Evolutionary conservation across 2,888 invertebrate species (phyloP).

Genomic region (Sialis lutaria): DNA sequence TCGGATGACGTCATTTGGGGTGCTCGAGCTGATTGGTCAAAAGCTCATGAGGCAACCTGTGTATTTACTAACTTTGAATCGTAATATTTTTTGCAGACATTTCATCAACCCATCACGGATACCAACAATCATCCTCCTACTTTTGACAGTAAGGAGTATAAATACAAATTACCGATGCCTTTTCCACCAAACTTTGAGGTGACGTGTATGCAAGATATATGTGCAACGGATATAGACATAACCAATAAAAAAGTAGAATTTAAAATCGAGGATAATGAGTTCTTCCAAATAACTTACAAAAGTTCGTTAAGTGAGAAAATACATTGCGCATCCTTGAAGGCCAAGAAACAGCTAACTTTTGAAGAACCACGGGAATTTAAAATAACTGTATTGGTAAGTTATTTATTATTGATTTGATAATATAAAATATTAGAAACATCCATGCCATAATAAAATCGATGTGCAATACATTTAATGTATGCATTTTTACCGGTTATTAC

Average conservation of each 20-base stretch:
- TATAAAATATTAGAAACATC: too few species aligned
- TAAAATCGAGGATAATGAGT: conserved; percentile 11
- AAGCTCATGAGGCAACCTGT: too few species aligned
- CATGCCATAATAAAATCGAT: too few species aligned
- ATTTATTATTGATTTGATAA: too few species aligned
- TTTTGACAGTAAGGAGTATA: conserved; percentile 22
- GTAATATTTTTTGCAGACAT: conserved; percentile 22
- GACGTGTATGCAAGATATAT: conserved; percentile 26
- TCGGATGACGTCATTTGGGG: too few species aligned
- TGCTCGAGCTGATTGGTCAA: too few species aligned
- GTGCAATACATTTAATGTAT: too few species aligned
- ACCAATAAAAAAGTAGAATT: conserved; percentile 22
- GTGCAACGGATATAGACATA: conserved; percentile 33
- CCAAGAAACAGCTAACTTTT: conserved; percentile 10
- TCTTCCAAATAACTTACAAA: neutral
- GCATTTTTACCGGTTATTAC: too few species aligned
- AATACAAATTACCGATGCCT: conserved; percentile 29
- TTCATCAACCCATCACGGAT: conserved; percentile 25
- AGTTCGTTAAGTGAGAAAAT: conserved; percentile 8
- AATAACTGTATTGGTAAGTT: conserved; percentile 15
- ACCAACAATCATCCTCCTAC: conserved; percentile 31
- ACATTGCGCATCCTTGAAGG: conserved; percentile 12
- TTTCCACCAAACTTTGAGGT: conserved; percentile 27
- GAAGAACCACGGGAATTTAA: conserved; percentile 9
- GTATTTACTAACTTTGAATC: too few species aligned